Percentiles rank a stretch among this genome's conserved stretches.
These are phyloP conservation scores for rabbit (Oryctolagus cuniculus) DNA, from an alignment of 2,113 vertebrate genomes.

Conservation along the genomic window mOryCun1.1 NC_091449.1:7663001-7663500, in stretches of 20 bases:
- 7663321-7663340: constrained; percentile 30
- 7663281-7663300: constrained; percentile 8
- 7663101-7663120: too few relatives aligned
- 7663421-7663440: too few relatives aligned
- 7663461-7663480: background rate
- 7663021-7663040: too few relatives aligned
- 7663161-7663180: background rate
- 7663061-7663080: too few relatives aligned
- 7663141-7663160: background rate
- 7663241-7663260: constrained; percentile 67
- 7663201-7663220: background rate
- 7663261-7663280: constrained; percentile 56
- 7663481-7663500: background rate
- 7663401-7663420: background rate
- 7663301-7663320: background rate
- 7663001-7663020: too few relatives aligned
- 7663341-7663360: background rate
- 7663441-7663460: background rate
- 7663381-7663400: fast-evolving
- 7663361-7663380: background rate
- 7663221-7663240: background rate
- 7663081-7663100: too few relatives aligned
- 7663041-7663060: too few relatives aligned
- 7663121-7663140: background rate
- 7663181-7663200: background rate